Evolutionary conservation across 2,113 vertebrate species (phyloP).

Genomic region (Chitala chitala): DNA sequence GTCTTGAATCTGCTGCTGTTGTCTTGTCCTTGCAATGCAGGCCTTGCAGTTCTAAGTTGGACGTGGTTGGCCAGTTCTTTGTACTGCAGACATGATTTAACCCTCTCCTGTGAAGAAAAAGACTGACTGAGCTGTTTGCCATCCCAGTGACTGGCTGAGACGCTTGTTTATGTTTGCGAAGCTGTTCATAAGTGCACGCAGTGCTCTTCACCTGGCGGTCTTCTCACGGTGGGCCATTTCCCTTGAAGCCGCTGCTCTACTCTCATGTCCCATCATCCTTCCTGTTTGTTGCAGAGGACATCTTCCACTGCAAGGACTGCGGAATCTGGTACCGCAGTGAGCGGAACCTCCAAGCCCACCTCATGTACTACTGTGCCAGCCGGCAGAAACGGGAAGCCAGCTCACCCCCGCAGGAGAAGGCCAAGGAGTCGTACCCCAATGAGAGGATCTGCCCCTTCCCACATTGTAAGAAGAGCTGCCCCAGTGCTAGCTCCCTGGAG

Average conservation of each 20-base stretch:
- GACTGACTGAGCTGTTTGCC: no score
- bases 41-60: no score
- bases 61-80: no score
- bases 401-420: slow-evolving; percentile 72
- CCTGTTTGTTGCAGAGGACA: slow-evolving; percentile 71
- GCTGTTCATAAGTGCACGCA: background rate
- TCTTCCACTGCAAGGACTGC: slow-evolving; percentile 95
- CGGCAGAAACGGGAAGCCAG: slow-evolving; percentile 71
- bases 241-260: background rate
- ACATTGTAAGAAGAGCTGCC: slow-evolving; percentile 96
- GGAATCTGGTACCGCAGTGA: slow-evolving; percentile 98
- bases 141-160: no score
- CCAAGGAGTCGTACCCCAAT: slow-evolving; percentile 86
- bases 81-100: no score
- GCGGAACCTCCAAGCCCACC: slow-evolving; percentile 91
- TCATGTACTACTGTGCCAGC: slow-evolving; percentile 97
- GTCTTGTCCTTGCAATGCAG: no score
- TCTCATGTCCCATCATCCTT: background rate
- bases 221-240: no score
- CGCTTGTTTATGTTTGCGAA: no score
- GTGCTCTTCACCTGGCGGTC: no score
- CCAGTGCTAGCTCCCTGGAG: slow-evolving; percentile 94
- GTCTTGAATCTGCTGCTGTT: no score
- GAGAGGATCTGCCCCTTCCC: slow-evolving; percentile 92
- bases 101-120: no score